Conservation (phyloP, 2,113 vertebrate genomes). For the Phycodurus eques region DNA sequence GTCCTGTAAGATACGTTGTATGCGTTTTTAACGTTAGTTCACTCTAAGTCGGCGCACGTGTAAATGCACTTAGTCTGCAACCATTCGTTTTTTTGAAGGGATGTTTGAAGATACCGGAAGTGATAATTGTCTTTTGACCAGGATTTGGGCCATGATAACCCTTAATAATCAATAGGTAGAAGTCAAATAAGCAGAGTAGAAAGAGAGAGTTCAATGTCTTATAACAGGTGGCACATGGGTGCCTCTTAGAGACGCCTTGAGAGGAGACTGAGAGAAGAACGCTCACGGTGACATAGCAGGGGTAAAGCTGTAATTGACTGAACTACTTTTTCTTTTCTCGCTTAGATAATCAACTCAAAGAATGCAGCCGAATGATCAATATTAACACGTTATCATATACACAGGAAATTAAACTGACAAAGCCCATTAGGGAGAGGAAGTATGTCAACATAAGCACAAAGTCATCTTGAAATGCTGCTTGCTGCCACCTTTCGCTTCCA, state of each 20-base stretch:
- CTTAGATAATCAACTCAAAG: slow-evolving; percentile 62
- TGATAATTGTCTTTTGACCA: neutral
- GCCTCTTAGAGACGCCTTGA: slow-evolving; percentile 17
- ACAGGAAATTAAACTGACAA: slow-evolving; percentile 43
- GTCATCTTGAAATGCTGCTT: slow-evolving; percentile 26
- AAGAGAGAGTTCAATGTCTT: slow-evolving; percentile 10
- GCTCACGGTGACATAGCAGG: slow-evolving; percentile 41
- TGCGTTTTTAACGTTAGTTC: neutral
- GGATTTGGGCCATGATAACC: slow-evolving; percentile 10
- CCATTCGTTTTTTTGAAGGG: neutral
- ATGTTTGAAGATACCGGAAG: neutral
- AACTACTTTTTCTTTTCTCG: slow-evolving; percentile 69
- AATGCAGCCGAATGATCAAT: slow-evolving; percentile 62
- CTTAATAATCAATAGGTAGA: neutral
- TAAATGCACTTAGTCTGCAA: neutral
- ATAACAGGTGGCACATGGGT: slow-evolving; percentile 14
- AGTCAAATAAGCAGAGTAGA: slow-evolving; percentile 8
- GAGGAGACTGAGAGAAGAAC: slow-evolving; percentile 12
- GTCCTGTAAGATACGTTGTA: neutral
- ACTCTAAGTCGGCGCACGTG: neutral
- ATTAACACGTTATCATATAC: slow-evolving; percentile 68
- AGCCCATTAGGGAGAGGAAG: slow-evolving; percentile 34
- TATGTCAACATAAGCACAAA: slow-evolving; percentile 14
- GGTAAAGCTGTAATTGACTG: slow-evolving; percentile 61
- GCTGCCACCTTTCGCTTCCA: slow-evolving; percentile 33